A percentile compares a stretch with the other conserved stretches of the same genome.
Evolutionary conservation across 2,113 vertebrate species (phyloP).

Genomic region (Nothocercus nigrocapillus): DNA sequence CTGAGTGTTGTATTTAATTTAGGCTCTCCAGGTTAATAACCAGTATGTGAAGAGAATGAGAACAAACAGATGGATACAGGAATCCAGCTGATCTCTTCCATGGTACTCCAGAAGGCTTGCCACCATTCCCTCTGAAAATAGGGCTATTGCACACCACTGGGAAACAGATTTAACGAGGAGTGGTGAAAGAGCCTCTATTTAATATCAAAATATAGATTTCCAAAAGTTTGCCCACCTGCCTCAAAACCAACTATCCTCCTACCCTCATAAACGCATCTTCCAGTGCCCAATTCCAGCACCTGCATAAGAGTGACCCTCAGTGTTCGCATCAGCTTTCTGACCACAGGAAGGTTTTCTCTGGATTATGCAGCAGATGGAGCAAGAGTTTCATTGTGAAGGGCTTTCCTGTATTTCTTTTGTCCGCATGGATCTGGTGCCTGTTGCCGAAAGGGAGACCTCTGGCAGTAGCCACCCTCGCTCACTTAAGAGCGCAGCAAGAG

Average conservation of each 20-base stretch:
- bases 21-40: not conserved
- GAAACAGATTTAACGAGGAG: not conserved
- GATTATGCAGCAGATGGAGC: constrained; percentile 56
- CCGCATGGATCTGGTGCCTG: not conserved
- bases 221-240: not conserved
- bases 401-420: constrained; percentile 39
- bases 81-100: not conserved
- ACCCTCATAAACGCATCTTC: not conserved
- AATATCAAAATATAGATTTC: not conserved
- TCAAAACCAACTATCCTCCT: not conserved
- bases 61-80: not conserved
- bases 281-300: not conserved
- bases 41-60: not conserved
- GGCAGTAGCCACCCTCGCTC: not conserved
- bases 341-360: constrained; percentile 17
- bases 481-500: not conserved
- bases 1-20: not conserved
- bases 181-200: fast-evolving
- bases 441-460: not conserved
- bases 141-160: not conserved
- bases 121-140: not conserved
- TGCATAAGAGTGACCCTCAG: not conserved
- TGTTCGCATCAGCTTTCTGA: not conserved
- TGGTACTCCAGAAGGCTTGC: not conserved
- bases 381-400: constrained; percentile 42